Evolutionary conservation across 1,140 invertebrate species (phyloP).

Genomic region (Seison nebaliae): DNA sequence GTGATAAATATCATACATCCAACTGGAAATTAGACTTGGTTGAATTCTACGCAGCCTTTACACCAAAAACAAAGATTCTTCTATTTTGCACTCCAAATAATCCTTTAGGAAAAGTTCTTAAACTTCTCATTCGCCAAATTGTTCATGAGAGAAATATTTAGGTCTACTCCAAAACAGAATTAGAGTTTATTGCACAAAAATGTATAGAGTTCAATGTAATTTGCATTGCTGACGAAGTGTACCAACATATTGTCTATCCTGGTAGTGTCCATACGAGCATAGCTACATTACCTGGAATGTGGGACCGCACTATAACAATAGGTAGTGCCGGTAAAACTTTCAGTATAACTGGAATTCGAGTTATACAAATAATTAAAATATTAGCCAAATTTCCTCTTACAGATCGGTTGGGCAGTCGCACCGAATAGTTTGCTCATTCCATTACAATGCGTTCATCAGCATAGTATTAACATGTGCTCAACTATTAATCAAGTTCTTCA

Average conservation of each 20-base stretch:
- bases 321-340: slow-evolving; percentile 92
- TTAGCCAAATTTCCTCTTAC: slow-evolving; percentile 17
- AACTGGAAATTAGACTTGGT: slow-evolving; percentile 63
- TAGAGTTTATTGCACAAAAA: slow-evolving; percentile 48
- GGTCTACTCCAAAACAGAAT: slow-evolving; percentile 31
- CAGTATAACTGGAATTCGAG: slow-evolving; percentile 72
- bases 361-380: slow-evolving; percentile 22
- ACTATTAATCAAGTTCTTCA: slow-evolving; percentile 43
- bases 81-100: slow-evolving; percentile 87
- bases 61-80: slow-evolving; percentile 63
- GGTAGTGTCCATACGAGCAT: slow-evolving; percentile 55
- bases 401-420: slow-evolving; percentile 66
- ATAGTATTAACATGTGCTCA: slow-evolving; percentile 59
- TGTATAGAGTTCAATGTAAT: slow-evolving; percentile 72
- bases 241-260: slow-evolving; percentile 80
- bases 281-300: slow-evolving; percentile 80
- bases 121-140: background rate
- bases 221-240: slow-evolving; percentile 81
- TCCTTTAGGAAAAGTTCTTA: slow-evolving; percentile 57
- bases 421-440: slow-evolving; percentile 36
- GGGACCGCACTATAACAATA: slow-evolving; percentile 80
- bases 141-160: slow-evolving; percentile 15
- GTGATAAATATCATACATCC: slow-evolving; percentile 20
- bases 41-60: slow-evolving; percentile 58
- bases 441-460: slow-evolving; percentile 65